Evolutionary conservation across 1,140 invertebrate species (phyloP), one percentile per base, ranked within the genome.

Genomic region (Lepidostoma basale): DNA sequence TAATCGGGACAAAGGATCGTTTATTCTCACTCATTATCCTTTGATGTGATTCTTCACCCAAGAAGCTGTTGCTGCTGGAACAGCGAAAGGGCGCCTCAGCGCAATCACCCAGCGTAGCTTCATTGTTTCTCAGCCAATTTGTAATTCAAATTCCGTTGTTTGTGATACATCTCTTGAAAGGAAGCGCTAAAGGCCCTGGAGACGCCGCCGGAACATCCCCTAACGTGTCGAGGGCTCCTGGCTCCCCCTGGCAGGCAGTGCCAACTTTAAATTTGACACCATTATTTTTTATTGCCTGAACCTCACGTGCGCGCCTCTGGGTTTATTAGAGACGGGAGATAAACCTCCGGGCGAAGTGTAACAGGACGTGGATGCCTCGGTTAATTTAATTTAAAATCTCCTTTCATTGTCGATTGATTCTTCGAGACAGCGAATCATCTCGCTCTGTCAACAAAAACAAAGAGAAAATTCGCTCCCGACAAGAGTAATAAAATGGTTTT

Each of bases 161-260:
- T 64, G 68, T 47, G 62, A 65, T 44, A 70, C 62, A 47, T 66
- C 63, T 54, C 45, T 70, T 72, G 95, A 28, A 44, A 20, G 40
- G 23, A 40, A 62, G 26, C 30, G 20, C 23, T 22, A 18, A 18
- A 39, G 30, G n/a, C 56, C 10, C 45, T 14, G 56, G 26, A n/a
- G 18, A 36, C 28, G 18, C 33, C 40, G 25, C 22, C n/a, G 45
- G 14, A 59, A 59, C 36, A 59, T 16, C 56, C 36, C 47, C 52
- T 56, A 58, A 58, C 42, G 56, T 62, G 66, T 60, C 39, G 44
- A 52, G 58, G 47, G 42, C 25, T 60, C 42, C 20, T 49, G 54
- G 39, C 14, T 58, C 36, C 39, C 45, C 45, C 42, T 12, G 16
- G 49, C n/a, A 54, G 14, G 42, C 23, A 36, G 30, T 14, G 40